Conservation (phyloP, 2,797 vertebrate genomes). For the Caiman crocodilus region DNA sequence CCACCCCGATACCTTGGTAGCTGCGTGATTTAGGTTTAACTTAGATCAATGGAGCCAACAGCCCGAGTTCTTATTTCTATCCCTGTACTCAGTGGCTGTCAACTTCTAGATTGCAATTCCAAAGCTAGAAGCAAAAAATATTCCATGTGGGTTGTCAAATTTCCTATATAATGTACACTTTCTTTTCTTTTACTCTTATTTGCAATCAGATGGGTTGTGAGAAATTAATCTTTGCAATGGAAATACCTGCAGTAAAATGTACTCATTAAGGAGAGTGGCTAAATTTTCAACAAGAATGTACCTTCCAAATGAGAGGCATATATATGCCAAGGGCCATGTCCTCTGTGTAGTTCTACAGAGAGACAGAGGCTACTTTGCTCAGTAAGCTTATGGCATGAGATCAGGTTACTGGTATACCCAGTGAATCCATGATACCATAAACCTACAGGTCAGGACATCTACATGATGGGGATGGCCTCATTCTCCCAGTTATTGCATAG, state of each 20-base stretch:
- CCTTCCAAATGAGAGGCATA: neutral
- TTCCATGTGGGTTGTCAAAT: neutral
- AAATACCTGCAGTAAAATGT: neutral
- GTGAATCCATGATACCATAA: neutral
- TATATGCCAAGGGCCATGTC: neutral
- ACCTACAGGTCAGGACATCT: neutral
- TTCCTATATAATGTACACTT: neutral
- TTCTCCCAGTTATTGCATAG: neutral
- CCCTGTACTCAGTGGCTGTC: rapidly evolving
- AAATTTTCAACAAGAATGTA: neutral
- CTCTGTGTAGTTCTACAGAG: neutral
- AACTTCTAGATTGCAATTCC: neutral
- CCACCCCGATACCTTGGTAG: neutral
- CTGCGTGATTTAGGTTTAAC: neutral
- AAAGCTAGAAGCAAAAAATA: neutral
- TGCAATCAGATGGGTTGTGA: too few species aligned
- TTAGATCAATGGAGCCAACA: neutral
- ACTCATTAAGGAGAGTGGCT: neutral
- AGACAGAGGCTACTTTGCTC: neutral
- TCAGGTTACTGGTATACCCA: neutral
- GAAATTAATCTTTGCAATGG: rapidly evolving
- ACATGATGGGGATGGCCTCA: neutral
- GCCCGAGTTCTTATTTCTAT: neutral
- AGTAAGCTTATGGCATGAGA: neutral
- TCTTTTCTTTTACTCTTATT: neutral